These are phyloP conservation scores for Miichthys miiuy DNA, from an alignment of 2,797 vertebrate species.

Conservation along the genomic window DNA sequence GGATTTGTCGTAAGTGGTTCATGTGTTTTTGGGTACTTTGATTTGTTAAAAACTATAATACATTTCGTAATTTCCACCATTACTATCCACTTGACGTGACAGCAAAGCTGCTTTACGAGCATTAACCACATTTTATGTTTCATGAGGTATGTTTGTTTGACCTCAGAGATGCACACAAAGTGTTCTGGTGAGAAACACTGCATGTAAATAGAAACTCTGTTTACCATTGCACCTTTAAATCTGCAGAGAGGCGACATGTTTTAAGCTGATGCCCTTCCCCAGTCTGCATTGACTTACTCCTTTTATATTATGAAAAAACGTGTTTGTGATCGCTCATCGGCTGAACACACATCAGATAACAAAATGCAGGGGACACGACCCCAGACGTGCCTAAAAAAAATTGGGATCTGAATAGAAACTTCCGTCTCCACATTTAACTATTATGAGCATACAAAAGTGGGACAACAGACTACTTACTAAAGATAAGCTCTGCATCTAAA, in stretches of 20 bases:
- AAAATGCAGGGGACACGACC: not conserved
- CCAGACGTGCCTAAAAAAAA: conserved; percentile 14
- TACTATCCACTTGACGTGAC: not conserved
- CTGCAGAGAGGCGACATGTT: not conserved
- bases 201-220: not conserved
- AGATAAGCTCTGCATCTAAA: conserved; percentile 27
- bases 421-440: not conserved
- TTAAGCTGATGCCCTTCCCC: not conserved
- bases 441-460: conserved; percentile 4
- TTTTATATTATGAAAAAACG: not conserved
- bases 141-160: not conserved
- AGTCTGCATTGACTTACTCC: not conserved
- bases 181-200: not conserved
- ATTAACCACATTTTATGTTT: not conserved
- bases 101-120: not conserved
- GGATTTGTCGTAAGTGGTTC: too few relatives aligned
- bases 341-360: conserved; percentile 1
- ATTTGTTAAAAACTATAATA: too few relatives aligned
- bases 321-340: not conserved
- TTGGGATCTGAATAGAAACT: not conserved
- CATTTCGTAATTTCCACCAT: too few relatives aligned
- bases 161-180: not conserved
- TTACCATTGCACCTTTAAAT: not conserved
- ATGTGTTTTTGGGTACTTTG: too few relatives aligned
- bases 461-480: conserved; percentile 24